Evolutionary conservation across 2,888 invertebrate genomes (phyloP).

Genomic region (Stenotaenia linearis): DNA sequence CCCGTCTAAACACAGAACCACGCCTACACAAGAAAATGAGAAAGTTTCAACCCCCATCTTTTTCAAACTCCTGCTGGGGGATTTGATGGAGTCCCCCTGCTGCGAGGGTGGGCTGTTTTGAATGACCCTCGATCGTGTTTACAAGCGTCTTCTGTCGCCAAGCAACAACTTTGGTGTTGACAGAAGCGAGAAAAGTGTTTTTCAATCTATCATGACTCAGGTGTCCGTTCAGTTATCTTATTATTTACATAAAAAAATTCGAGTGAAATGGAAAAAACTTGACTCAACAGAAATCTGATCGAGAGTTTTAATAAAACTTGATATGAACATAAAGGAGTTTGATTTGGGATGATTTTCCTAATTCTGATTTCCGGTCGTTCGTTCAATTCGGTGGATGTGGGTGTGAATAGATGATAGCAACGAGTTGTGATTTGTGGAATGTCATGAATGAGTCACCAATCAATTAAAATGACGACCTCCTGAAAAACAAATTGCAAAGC

Average conservation of each 20-base stretch:
- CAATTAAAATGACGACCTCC: background rate
- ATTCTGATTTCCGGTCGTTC: background rate
- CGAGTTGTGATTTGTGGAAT: background rate
- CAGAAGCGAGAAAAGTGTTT: background rate
- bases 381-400: background rate
- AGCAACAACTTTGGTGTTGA: background rate
- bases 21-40: background rate
- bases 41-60: background rate
- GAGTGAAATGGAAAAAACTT: too few relatives aligned
- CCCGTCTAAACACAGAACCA: background rate
- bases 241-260: too few relatives aligned
- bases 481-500: background rate
- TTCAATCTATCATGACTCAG: background rate
- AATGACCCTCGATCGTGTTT: background rate
- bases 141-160: background rate
- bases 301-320: background rate
- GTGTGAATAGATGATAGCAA: background rate
- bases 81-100: background rate
- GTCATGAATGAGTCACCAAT: background rate
- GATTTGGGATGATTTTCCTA: background rate
- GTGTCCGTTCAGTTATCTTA: background rate
- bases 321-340: background rate
- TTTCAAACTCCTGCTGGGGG: background rate
- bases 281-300: background rate
- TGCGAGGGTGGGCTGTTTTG: background rate